Base-by-base conservation (phyloP, 2,797 vertebrate genomes). In the Vultur gryphus region DNA sequence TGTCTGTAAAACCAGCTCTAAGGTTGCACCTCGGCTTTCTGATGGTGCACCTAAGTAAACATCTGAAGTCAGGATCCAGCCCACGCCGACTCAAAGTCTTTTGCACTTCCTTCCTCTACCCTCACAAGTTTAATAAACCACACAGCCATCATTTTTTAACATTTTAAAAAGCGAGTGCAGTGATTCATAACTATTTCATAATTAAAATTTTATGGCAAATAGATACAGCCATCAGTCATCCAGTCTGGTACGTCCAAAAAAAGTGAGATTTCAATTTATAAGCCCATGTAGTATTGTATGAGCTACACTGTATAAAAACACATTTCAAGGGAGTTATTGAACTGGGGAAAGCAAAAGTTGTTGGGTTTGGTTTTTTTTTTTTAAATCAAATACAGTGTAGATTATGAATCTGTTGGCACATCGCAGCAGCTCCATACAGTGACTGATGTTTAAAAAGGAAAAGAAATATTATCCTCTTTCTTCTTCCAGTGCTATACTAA, bases 121-220 rank as follows among this genome's bases (percentile, higher is more conserved):
- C 62, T 35, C 85, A 31, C 72, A 33, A 84, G 66, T 44, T 90
- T 52, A 86, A 94, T 73, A 91, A 90, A 87, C 54, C 77, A 73
- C 82, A 83, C 59, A 88, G 65, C 61, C 69, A 66, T 82, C 86
- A 44, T 44, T 83, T 93, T 85, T 55, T 59, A 77, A 88, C 79
- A 49, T 55, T 76, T 91, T 41, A 66, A 97, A 90, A 97, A 98
- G 98, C 95, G 82, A 97, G 97, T 92, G 58, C 77, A 29, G 69
- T 52, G 85, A 87, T 92, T 90, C 78, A 78, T 59, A 92, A 79
- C 82, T 84, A 77, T 67, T 76, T 76, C 77, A 69, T 96, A 95
- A 95, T 93, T 95, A 94, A 92, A 90, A 93, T 84, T 88, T 82
- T 84, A 93, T 58, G 86, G 80, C 90, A 95, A 93, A 77, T 70